Base-by-base conservation (phyloP, 2,888 invertebrate genomes). In the Perithous albicinctus region DNA sequence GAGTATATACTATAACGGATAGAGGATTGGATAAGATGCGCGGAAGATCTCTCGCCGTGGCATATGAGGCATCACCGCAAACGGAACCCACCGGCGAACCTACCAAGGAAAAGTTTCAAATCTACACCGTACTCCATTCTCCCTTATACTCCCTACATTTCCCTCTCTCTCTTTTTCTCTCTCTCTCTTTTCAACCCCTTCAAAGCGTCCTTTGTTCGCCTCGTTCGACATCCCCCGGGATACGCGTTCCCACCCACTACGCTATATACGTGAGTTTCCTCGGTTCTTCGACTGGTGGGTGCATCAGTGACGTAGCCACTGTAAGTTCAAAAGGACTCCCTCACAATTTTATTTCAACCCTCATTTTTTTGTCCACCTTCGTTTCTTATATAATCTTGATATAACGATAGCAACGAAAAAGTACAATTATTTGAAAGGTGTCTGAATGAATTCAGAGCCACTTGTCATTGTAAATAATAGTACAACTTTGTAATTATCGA, bases 201-300 rank as follows among this genome's bases (percentile, higher is more conserved):
- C 87, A 87, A 89, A 89, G 88, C 87, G 85, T 88, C 88, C 89
- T 90, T 90, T 89, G 89, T 90, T 89, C 89, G 83, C 84, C n/a
- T 84, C 73, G 82, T 84, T 84, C 85, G 82, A 84, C 80, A 83
- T 88, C 89, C 88, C 88, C 85, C 67, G 88, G 89, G 84, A 86
- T 48, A 84, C 84, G 84, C 87, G 84, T 86, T 85, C 87, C 51
- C 29, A 35, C 48, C 20, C 43, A 20, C 41, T 23, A 5, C 26
- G 29, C 26, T 18, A 4, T 66, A 29, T 35, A 35, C 64, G 43
- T 26, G 43, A 46, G 59, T 48, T 72, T 72, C 26, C 67, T 61
- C 74, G 61, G 48, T 29, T 32, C 26, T 18, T 20, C 66, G 26
- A 32, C 38, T n/a, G 1, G 20, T 61, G 66, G 48, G 15, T 74